Evolutionary conservation across 2,113 vertebrate species (phyloP).

Genomic region (Perca schrenkii): DNA sequence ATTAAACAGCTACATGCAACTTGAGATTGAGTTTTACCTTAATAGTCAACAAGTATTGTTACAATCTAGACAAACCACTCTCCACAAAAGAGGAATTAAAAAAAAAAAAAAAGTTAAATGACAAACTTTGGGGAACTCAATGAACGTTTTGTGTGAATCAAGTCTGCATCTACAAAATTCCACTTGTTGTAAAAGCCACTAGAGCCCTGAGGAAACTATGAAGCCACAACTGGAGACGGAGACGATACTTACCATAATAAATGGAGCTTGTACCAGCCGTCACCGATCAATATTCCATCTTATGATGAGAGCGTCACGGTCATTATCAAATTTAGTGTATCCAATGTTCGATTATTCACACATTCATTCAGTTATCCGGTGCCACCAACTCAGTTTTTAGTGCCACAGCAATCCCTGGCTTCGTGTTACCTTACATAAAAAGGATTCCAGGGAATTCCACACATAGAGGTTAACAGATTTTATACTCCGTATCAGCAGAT

Average conservation of each 20-base stretch:
- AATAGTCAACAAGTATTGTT: too few species aligned
- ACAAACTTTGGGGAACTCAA: background rate
- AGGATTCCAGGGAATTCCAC: background rate
- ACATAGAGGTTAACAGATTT: background rate
- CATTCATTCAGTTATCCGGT: background rate
- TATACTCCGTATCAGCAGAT: background rate
- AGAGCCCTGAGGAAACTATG: constrained; percentile 24
- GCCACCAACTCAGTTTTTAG: background rate
- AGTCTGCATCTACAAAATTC: background rate
- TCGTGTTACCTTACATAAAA: background rate
- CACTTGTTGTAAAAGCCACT: background rate
- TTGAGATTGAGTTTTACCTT: background rate
- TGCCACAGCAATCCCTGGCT: background rate
- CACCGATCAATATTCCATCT: background rate
- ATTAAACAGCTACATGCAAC: background rate
- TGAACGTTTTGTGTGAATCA: background rate
- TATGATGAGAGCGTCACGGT: background rate
- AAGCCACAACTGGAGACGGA: background rate
- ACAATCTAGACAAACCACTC: too few species aligned
- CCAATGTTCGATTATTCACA: background rate
- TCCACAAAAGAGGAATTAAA: background rate
- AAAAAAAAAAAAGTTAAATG: background rate
- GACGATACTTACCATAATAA: background rate
- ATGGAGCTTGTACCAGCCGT: background rate
- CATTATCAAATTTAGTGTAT: background rate